Conservation (phyloP, 2,888 invertebrate species). For the Platypus cylindrus region DNA sequence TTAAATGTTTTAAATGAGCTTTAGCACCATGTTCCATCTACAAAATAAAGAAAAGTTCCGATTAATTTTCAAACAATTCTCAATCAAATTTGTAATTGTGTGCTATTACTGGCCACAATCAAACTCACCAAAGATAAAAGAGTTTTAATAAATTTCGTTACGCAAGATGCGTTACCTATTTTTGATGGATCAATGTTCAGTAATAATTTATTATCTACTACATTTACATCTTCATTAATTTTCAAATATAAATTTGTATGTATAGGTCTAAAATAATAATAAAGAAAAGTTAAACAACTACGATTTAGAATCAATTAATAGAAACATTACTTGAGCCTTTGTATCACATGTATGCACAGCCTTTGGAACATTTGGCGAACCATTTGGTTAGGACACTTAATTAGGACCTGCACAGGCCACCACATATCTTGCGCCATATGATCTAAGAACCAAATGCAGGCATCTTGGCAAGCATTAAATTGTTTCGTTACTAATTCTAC, state of each 20-base stretch:
- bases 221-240: constrained; percentile 40
- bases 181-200: constrained; percentile 44
- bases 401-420: constrained; percentile 87
- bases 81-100: neutral
- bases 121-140: constrained; percentile 65
- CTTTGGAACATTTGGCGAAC: constrained; percentile 95
- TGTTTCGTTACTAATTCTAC: constrained; percentile 90
- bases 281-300: constrained; percentile 1
- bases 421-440: constrained; percentile 89
- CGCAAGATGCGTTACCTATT: constrained; percentile 71
- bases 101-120: neutral
- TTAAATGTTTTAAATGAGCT: constrained; percentile 73
- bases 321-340: constrained; percentile 58
- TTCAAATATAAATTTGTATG: constrained; percentile 51
- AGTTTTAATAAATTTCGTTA: constrained; percentile 84
- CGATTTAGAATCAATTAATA: neutral
- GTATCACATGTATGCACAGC: constrained; percentile 88
- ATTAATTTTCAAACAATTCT: neutral
- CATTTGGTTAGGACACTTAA: constrained; percentile 95
- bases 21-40: constrained; percentile 77
- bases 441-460: constrained; percentile 84
- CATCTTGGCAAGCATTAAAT: constrained; percentile 80
- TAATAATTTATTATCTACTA: constrained; percentile 28
- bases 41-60: constrained; percentile 9
- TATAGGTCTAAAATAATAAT: constrained; percentile 33